Conservation (phyloP, 2,888 invertebrate species). For the Arctia plantaginis region DNA sequence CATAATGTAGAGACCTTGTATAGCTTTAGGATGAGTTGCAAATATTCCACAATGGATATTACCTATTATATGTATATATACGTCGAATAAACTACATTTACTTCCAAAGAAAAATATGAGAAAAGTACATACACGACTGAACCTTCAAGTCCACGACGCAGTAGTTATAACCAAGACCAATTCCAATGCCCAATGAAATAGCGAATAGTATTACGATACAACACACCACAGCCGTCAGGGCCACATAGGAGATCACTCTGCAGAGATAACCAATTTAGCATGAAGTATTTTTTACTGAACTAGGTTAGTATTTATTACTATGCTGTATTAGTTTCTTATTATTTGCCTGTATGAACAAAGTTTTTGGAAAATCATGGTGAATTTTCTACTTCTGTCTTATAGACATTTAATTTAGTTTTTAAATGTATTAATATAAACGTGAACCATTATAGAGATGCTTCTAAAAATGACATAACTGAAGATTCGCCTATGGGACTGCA, state of each 20-base stretch:
- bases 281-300: not conserved
- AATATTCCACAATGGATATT: too few species aligned
- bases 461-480: too few species aligned
- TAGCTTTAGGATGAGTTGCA: too few species aligned
- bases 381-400: too few species aligned
- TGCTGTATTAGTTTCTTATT: too few species aligned
- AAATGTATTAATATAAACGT: too few species aligned
- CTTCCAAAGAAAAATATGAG: not conserved
- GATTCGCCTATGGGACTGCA: too few species aligned
- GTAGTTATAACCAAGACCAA: constrained; percentile 74
- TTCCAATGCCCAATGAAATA: constrained; percentile 60
- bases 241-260: constrained; percentile 64
- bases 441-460: too few species aligned
- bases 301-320: not conserved
- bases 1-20: not conserved
- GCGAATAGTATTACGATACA: constrained; percentile 63
- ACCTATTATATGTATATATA: not conserved
- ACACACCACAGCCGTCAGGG: constrained; percentile 59
- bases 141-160: constrained; percentile 61
- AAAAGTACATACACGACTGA: constrained; percentile 1
- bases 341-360: too few species aligned
- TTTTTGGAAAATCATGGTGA: too few species aligned
- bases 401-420: too few species aligned
- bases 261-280: not conserved
- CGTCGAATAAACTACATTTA: not conserved